These are phyloP conservation scores for Silurus glanis DNA, from an alignment of 2,113 vertebrate genomes.

Conservation along the genomic window DNA sequence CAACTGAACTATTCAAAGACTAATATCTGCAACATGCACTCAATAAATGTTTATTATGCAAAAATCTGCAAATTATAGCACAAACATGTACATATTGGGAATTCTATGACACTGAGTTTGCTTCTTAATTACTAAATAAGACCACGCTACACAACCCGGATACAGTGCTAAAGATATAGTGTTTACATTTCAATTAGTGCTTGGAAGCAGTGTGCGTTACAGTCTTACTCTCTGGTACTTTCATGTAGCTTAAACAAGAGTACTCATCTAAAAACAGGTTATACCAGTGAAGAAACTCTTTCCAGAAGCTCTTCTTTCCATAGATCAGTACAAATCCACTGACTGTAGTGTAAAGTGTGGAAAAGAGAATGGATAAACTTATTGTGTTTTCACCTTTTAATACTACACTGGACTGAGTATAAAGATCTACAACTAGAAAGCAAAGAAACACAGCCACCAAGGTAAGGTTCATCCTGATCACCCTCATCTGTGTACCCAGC, in stretches of 20 bases:
- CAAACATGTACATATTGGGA: neutral
- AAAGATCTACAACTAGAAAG: conserved; percentile 69
- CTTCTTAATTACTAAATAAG: neutral
- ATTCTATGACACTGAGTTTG: neutral
- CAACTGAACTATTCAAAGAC: neutral
- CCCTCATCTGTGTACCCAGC: conserved; percentile 70
- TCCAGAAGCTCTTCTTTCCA: conserved; percentile 72
- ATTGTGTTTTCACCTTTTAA: conserved; percentile 58
- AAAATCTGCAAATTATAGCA: neutral
- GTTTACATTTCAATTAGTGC: conserved; percentile 40
- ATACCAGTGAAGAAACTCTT: conserved; percentile 59
- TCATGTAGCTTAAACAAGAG: conserved; percentile 63
- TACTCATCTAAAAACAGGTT: conserved; percentile 63
- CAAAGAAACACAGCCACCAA: conserved; percentile 63
- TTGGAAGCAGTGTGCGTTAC: conserved; percentile 38
- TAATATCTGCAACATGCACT: neutral
- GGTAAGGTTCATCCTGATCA: conserved; percentile 70
- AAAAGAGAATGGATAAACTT: conserved; percentile 62
- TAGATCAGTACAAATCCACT: conserved; percentile 68
- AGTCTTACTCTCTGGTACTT: conserved; percentile 62
- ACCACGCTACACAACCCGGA: neutral
- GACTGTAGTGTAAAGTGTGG: conserved; percentile 63
- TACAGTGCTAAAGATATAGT: neutral
- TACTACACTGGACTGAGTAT: conserved; percentile 60
- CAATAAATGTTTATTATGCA: neutral